Conservation (phyloP, 2,113 vertebrate genomes). For the Nycticebus coucang region DNA sequence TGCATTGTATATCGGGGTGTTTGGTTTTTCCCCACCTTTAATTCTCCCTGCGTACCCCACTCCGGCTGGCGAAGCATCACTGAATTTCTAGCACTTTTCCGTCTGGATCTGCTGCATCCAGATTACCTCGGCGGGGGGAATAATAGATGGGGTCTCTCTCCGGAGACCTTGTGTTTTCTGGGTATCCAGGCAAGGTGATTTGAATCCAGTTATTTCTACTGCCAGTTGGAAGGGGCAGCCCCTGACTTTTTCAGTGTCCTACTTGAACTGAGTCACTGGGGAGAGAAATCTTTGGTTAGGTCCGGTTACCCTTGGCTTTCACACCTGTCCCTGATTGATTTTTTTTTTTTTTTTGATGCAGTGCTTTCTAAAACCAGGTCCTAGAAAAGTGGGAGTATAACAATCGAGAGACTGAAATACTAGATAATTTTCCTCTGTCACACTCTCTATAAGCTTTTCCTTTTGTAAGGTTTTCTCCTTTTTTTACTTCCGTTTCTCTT, state of each 20-base stretch:
- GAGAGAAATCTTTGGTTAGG: not conserved
- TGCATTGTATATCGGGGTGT: not conserved
- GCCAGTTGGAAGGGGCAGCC: conserved; percentile 16
- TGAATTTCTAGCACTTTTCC: conserved; percentile 13
- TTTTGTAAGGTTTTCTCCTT: not conserved
- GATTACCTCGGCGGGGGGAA: not conserved
- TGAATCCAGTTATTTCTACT: conserved; percentile 8
- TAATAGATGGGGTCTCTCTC: not conserved
- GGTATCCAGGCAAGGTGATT: conserved; percentile 13
- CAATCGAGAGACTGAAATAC: not conserved
- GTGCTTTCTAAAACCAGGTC: not conserved
- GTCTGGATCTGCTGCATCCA: not conserved
- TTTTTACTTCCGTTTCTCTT: not conserved
- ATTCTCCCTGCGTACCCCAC: accelerated
- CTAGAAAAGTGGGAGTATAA: not conserved
- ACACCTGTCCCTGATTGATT: not conserved
- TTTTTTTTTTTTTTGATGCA: not conserved
- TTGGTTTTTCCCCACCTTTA: not conserved
- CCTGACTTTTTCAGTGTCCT: not conserved
- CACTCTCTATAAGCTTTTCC: not conserved
- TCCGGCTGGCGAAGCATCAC: not conserved
- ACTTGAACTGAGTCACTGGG: not conserved
- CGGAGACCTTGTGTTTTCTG: not conserved
- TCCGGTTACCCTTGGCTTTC: conserved; percentile 36
- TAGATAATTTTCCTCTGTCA: not conserved